phyloP scores from a whole-genome alignment of 2,888 invertebrate genomes.

The Steinernema carpocapsae region DNA sequence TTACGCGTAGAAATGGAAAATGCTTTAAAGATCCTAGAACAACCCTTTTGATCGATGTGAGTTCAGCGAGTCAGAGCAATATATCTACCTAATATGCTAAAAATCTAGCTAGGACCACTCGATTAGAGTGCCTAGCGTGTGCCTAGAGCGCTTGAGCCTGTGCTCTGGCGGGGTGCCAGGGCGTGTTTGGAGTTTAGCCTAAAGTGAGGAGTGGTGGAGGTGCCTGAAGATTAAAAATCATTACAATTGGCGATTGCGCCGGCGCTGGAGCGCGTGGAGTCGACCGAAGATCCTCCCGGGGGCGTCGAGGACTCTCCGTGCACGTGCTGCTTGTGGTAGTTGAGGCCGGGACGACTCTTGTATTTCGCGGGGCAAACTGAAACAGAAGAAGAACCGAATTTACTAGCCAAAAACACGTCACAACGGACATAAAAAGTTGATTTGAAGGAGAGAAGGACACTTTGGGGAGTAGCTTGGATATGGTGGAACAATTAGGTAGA shows the following conservation, averaged over 20 bases:
- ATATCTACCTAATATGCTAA: constrained; percentile 1
- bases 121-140: neutral
- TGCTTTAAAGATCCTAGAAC: constrained; percentile 22
- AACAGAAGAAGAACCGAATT: constrained; percentile 37
- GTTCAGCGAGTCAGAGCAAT: neutral
- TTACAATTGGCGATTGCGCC: constrained; percentile 32
- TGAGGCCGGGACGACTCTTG: constrained; percentile 92
- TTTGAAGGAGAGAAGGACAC: neutral
- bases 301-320: constrained; percentile 67
- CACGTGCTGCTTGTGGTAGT: constrained; percentile 88
- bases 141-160: no score
- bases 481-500: neutral
- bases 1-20: constrained; percentile 30
- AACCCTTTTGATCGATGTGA: constrained; percentile 15
- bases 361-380: constrained; percentile 85
- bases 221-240: constrained; percentile 32
- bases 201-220: neutral
- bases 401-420: neutral
- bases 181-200: no score
- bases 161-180: no score
- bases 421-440: neutral
- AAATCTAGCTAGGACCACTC: neutral
- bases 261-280: constrained; percentile 21
- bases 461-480: neutral
- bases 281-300: constrained; percentile 14